Base-by-base conservation (phyloP, 2,888 invertebrate genomes). In the Nineta flava region DNA sequence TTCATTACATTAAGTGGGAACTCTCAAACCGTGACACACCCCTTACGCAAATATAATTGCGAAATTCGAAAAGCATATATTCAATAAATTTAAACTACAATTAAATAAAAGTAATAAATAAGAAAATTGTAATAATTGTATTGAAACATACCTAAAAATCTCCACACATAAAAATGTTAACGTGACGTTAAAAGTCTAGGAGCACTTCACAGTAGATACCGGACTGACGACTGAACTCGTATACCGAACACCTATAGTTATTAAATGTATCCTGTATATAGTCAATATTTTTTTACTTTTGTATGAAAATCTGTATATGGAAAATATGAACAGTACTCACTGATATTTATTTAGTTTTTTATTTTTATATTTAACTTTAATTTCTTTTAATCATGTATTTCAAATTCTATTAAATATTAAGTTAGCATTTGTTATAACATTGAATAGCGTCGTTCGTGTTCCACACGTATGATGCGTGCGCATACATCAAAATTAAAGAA, bases 361-460 rank as follows among this genome's bases (percentile, higher is more conserved):
- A n/a, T n/a, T 26, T 26, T 26, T 7, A 26, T 26, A 26, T 26
- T 26, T 26, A 26, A 26, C 7, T 26, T 26, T 26, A 26, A 26
- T 7, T 26, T 26, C 3, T 26, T 26, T 26, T 26, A 2, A 7
- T 26, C 7, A 7, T 26, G 7, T 26, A 26, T 3, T 26, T 26
- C 7, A 26, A 26, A 26, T 26, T 26, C 7, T 6, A 26, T 26
- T 19, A 26, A 26, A 26, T 7, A 26, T 26, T 26, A 26, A 26
- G 26, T 26, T 26, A 26, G 26, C 26, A 26, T 26, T 26, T 26
- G 26, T 26, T 26, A 26, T 6, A 26, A 26, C 26, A 46, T 46
- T 46, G 46, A 46, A 46, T 34, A 46, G 46, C 46, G 46, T 46
- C 46, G 19, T 16, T 32, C 16, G 26, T 46, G 13, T 19, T 26